Base-by-base conservation (phyloP, 2,797 vertebrate species). In the Tokudaia muenninki region DNA sequence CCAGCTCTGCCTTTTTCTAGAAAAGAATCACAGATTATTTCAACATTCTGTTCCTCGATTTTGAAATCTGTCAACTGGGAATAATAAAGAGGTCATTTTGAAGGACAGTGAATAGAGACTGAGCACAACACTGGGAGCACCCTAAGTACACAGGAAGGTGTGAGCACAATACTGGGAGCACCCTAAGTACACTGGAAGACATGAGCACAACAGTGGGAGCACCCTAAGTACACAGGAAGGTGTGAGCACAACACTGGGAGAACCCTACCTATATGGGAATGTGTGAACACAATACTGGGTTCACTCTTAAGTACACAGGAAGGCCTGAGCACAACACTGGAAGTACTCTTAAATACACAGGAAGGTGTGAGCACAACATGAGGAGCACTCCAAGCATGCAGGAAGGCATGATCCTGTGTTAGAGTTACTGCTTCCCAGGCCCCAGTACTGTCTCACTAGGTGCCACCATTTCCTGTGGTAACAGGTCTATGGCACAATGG, bases 271-370 rank as follows among this genome's bases (percentile, higher is more conserved):
- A 3, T n/a, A 26, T 5, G 6, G 3, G 14, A 50, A 29, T 12
- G 13, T 2, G 14, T 4, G 61, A 37, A 24, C 10, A 13, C 12
- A 19, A 0, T 3, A 31, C 61, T 3, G 6, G 50, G 50, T 8
- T 41, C 41, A 41, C 41, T 41, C 6, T 29, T n/a, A 22, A 31
- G 24, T 11, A 6, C 47, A 29, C 9, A 6, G 2, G 14, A 44
- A 29, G 19, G 6, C 3, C 6, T 6, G 75, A 37, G 50, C 13
- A 14, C 13, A 31, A 0, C 5, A 34, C 57, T 2, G 8, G 52
- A 44, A 4, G 3, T 34, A 41, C 37, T 52, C 11, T 4, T 21
- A 22, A 22, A 16, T 12, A 6, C 50, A 31, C 16, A 12, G 1
- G 14, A 50, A 29, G 16, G 10, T 10, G 1, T 22, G 44, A 37